phyloP scores from a whole-genome alignment of 2,113 vertebrate genomes.

The Antechinus stuartii region DNA sequence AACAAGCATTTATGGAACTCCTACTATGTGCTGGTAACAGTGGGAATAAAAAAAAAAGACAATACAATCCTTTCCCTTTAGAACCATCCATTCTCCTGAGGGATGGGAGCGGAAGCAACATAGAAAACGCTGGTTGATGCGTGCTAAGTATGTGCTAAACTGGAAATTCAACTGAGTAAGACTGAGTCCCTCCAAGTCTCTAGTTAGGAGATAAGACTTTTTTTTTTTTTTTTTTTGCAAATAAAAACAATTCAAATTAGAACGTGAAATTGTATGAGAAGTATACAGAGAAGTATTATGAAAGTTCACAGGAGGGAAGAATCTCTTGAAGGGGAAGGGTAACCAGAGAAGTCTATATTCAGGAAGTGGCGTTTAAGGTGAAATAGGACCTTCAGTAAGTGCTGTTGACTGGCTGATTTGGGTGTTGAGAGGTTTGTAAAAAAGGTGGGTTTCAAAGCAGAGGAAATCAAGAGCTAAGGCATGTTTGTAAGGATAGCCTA shows the following conservation, averaged over 20 bases:
- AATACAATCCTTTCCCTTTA: neutral
- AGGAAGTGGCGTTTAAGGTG: neutral
- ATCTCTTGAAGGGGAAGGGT: neutral
- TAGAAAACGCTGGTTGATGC: neutral
- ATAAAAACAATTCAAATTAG: neutral
- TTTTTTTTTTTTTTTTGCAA: neutral
- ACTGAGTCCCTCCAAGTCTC: too few relatives aligned
- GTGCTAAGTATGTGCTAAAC: neutral
- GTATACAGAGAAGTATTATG: neutral
- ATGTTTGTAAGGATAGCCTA: neutral
- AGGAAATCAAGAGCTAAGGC: neutral
- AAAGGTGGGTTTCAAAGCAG: neutral
- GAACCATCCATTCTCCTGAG: neutral
- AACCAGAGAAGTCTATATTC: neutral
- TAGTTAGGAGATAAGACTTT: neutral
- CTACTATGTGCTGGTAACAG: neutral
- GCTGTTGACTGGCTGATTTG: neutral
- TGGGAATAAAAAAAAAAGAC: neutral
- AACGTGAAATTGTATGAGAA: neutral
- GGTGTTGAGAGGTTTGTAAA: neutral
- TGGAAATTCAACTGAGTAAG: too few relatives aligned
- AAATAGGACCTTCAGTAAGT: neutral
- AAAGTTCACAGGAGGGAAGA: neutral
- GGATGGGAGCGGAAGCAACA: too few relatives aligned
- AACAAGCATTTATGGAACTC: neutral